Conservation (phyloP, 1,140 invertebrate genomes). For the Drosophila takahashii region DNA sequence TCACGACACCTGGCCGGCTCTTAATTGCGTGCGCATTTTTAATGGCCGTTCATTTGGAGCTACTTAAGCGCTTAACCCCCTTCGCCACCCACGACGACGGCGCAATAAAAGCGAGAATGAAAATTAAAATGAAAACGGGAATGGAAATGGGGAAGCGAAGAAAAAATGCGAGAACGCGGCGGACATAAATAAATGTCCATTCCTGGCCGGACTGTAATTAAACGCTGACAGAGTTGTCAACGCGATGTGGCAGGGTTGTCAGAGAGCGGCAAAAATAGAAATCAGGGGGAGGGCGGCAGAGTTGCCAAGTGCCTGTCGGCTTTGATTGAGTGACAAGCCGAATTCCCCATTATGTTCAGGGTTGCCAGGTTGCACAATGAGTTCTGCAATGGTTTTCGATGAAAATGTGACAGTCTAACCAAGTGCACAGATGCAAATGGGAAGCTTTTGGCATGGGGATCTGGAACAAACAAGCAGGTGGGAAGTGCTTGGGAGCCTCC, state of each 20-base stretch:
- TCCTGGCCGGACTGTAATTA: slow-evolving; percentile 25
- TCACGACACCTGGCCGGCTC: slow-evolving; percentile 21
- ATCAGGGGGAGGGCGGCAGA: not conserved
- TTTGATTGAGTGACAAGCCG: not conserved
- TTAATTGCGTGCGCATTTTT: slow-evolving; percentile 58
- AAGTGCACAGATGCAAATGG: not conserved
- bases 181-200: slow-evolving; percentile 38
- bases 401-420: not conserved
- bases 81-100: slow-evolving; percentile 3
- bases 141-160: slow-evolving; percentile 1
- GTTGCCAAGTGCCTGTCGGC: not conserved
- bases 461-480: not conserved
- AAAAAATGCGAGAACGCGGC: slow-evolving; percentile 14
- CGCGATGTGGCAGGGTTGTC: slow-evolving; percentile 1
- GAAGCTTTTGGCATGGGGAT: not conserved
- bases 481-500: too few relatives aligned
- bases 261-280: not conserved
- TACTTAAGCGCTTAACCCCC: slow-evolving; percentile 58
- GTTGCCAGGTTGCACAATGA: not conserved
- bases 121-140: not conserved
- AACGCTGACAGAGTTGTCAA: slow-evolving; percentile 22
- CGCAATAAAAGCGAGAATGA: slow-evolving; percentile 19
- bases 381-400: not conserved
- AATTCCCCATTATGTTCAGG: not conserved
- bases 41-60: slow-evolving; percentile 65